phyloP scores from a whole-genome alignment of 1,140 invertebrate genomes.

The Ruditapes philippinarum region DNA sequence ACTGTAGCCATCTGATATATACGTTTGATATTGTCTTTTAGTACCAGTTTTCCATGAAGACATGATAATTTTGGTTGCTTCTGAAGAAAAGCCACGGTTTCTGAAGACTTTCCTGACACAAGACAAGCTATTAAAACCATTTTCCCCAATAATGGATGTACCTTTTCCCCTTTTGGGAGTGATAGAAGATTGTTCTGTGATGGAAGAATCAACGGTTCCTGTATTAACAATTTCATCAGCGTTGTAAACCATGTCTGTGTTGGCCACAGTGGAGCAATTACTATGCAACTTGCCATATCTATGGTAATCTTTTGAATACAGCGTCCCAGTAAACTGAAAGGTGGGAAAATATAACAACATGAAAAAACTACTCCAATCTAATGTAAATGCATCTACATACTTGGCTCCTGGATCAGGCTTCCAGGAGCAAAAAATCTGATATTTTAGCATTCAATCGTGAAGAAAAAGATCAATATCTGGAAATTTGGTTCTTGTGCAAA shows the following conservation, averaged over 20 bases:
- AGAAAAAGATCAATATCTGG: too few species aligned
- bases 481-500: not conserved
- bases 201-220: constrained; percentile 28
- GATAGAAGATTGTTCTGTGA: not conserved
- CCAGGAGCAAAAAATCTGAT: constrained; percentile 60
- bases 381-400: constrained; percentile 64
- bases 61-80: constrained; percentile 53
- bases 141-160: constrained; percentile 46
- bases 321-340: constrained; percentile 36
- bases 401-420: constrained; percentile 57
- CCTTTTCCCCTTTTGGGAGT: not conserved
- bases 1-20: constrained; percentile 21
- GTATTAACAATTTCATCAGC: not conserved
- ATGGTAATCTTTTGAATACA: not conserved
- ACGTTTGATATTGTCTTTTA: constrained; percentile 58
- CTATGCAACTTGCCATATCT: not conserved
- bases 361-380: constrained; percentile 44
- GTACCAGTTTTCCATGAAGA: constrained; percentile 43
- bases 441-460: too few species aligned
- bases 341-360: constrained; percentile 59
- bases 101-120: constrained; percentile 52
- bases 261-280: constrained; percentile 11
- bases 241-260: constrained; percentile 28
- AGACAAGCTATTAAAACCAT: constrained; percentile 55
- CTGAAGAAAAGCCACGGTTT: constrained; percentile 28